Evolutionary conservation across 2,888 invertebrate species (phyloP).

Genomic region (Apamea crenata): DNA sequence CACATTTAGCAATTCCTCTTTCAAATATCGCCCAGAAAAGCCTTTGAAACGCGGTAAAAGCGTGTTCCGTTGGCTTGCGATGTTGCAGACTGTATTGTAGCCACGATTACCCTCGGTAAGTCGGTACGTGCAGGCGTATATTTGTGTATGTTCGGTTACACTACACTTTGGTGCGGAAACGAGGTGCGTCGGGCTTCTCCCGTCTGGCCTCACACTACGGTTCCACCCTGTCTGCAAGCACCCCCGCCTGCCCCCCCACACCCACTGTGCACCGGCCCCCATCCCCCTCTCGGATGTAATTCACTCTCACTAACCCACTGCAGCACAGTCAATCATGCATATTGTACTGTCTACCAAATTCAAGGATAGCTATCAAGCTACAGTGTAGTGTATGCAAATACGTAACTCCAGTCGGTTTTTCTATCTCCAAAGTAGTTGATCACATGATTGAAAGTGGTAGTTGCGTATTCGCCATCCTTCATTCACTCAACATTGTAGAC

Average conservation of each 20-base stretch:
- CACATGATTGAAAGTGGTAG: background rate
- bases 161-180: slow-evolving; percentile 84
- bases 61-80: slow-evolving; percentile 49
- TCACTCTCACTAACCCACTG: slow-evolving; percentile 91
- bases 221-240: slow-evolving; percentile 84
- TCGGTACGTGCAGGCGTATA: slow-evolving; percentile 76
- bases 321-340: slow-evolving; percentile 88
- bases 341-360: slow-evolving; percentile 84
- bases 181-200: slow-evolving; percentile 88
- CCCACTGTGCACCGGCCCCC: slow-evolving; percentile 69
- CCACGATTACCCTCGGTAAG: slow-evolving; percentile 76
- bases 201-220: slow-evolving; percentile 88
- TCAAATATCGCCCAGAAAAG: slow-evolving; percentile 27
- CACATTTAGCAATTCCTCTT: slow-evolving; percentile 24
- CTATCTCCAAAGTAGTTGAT: slow-evolving; percentile 2
- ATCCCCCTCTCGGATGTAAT: slow-evolving; percentile 81
- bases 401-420: slow-evolving; percentile 12
- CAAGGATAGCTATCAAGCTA: slow-evolving; percentile 77
- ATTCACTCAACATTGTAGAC: background rate
- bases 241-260: slow-evolving; percentile 71
- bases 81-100: slow-evolving; percentile 77
- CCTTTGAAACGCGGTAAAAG: slow-evolving; percentile 49
- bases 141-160: slow-evolving; percentile 72
- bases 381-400: slow-evolving; percentile 47
- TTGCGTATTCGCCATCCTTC: background rate